Percentiles rank a stretch among this genome's conserved stretches.
These are phyloP conservation scores for Anisognathus igniventris DNA, from an alignment of 2,797 vertebrate genomes.

Conservation along the genomic window DNA sequence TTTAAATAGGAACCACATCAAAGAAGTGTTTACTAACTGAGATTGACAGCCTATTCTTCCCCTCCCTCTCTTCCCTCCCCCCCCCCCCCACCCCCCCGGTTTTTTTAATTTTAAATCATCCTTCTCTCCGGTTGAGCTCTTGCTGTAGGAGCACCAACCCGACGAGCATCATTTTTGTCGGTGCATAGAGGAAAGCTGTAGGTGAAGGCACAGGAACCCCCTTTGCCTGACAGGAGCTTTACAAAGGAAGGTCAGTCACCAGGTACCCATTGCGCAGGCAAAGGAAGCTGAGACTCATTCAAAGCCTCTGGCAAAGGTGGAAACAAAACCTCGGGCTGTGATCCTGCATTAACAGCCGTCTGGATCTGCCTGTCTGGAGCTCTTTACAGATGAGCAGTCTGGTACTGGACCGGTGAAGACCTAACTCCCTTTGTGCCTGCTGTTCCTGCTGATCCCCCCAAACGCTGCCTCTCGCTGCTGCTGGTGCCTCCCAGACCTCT, in stretches of 20 bases:
- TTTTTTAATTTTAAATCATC: background rate
- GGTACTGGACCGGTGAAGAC: background rate
- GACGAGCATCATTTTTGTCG: background rate
- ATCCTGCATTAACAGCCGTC: background rate
- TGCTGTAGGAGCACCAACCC: background rate
- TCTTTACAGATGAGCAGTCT: background rate
- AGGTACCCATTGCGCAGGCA: background rate
- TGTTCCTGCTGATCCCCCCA: background rate
- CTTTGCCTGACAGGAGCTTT: background rate
- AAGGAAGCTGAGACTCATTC: background rate
- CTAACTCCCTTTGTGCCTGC: background rate
- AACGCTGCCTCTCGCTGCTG: background rate
- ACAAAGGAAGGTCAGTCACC: background rate
- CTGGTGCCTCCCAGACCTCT: background rate
- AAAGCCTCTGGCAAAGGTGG: constrained; percentile 5
- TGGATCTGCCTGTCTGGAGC: background rate
- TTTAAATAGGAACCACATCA: background rate
- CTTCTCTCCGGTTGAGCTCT: background rate
- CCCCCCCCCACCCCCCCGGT: background rate
- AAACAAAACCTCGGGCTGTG: background rate
- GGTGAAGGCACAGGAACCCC: background rate
- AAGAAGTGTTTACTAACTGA: constrained; percentile 32
- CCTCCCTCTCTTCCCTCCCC: background rate
- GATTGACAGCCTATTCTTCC: background rate
- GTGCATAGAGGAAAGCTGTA: background rate